Percentiles rank a stretch among this genome's conserved stretches.
Conservation (phyloP, 2,797 vertebrate genomes). For the Nyctibius grandis region DNA sequence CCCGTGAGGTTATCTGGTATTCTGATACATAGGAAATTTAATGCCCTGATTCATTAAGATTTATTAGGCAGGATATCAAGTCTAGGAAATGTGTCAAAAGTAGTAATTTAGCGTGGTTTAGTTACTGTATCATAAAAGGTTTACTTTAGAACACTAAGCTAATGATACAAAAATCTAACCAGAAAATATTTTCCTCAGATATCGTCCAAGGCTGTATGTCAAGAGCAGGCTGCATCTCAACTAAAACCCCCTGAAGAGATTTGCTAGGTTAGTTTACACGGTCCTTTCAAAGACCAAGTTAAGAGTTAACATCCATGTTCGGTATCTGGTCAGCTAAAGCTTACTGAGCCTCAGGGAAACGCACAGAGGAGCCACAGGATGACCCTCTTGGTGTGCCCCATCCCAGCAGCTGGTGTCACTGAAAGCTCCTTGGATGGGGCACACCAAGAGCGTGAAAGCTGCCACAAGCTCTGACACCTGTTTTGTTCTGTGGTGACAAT, state of each 20-base stretch:
- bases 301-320: no score
- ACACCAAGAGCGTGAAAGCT: no score
- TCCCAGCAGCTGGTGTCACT: neutral
- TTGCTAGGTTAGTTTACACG: no score
- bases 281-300: neutral
- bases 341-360: neutral
- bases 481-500: neutral
- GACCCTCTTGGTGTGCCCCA: neutral
- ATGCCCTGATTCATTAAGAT: neutral
- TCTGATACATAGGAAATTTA: neutral
- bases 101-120: neutral
- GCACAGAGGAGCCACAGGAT: neutral
- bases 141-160: neutral
- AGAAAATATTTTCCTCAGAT: neutral
- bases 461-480: neutral
- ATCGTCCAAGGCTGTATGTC: neutral
- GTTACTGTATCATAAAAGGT: neutral
- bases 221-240: neutral
- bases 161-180: rapidly evolving
- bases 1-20: rapidly evolving
- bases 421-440: no score
- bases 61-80: neutral
- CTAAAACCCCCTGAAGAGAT: neutral
- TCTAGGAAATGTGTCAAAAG: neutral
- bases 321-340: neutral